Percentiles rank a stretch among this genome's conserved stretches.
phyloP scores from a whole-genome alignment of 2,888 invertebrate species.

The Bombyx huttoni region DNA sequence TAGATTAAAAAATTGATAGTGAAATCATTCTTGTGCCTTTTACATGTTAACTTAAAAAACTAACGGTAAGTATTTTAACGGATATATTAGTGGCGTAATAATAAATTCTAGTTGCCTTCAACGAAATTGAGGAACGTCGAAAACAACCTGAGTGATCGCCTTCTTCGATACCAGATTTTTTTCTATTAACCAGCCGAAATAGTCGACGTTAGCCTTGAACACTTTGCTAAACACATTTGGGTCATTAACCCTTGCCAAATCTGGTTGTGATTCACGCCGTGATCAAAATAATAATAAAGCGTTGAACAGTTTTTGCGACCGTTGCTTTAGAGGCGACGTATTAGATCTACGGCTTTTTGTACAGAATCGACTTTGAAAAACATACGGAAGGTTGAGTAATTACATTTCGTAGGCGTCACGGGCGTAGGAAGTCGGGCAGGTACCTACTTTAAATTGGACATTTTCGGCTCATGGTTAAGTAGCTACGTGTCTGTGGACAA shows the following conservation, averaged over 20 bases:
- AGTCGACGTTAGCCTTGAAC: conserved; percentile 61
- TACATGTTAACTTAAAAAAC: conserved; percentile 3
- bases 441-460: conserved; percentile 10
- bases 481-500: conserved; percentile 20
- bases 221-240: conserved; percentile 65
- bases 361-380: conserved; percentile 32
- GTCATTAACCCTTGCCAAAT: conserved; percentile 70
- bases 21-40: background rate
- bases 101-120: conserved; percentile 25
- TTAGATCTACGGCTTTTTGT: conserved; percentile 41
- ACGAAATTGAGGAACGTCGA: conserved; percentile 19
- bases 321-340: conserved; percentile 47
- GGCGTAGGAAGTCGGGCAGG: conserved; percentile 28
- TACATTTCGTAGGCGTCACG: conserved; percentile 34
- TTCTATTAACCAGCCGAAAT: conserved; percentile 53
- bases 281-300: conserved; percentile 67
- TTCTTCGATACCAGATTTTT: conserved; percentile 49
- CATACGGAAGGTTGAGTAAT: conserved; percentile 48
- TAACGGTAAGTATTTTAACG: conserved; percentile 46
- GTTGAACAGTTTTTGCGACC: conserved; percentile 62
- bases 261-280: conserved; percentile 67
- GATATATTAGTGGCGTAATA: conserved; percentile 28
- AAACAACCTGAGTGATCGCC: conserved; percentile 37
- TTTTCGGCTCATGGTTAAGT: conserved; percentile 19
- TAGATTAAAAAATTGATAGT: background rate